Base-by-base conservation (phyloP, 2,797 vertebrate genomes). In the Lemur catta region DNA sequence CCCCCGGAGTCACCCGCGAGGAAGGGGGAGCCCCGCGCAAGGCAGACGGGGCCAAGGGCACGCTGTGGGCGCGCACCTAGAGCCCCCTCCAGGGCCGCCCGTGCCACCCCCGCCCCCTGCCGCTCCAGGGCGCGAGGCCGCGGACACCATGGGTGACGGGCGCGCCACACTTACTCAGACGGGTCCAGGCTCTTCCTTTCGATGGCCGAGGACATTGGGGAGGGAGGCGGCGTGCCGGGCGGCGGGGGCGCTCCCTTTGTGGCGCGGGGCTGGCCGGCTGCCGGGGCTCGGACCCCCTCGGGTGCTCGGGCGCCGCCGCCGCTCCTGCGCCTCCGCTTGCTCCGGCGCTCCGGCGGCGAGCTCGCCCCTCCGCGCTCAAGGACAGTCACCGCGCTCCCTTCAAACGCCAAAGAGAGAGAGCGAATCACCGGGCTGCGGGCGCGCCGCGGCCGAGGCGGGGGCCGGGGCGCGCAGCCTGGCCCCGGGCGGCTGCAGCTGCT, bases 171-270 rank as follows among this genome's bases (percentile, higher is more conserved):
- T 99, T 98, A 99, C 99, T 99, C 99, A 61, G 99, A 99, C 78
- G 99, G 98, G 96, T 99, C 99, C 98, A 99, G 97, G 88, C 99
- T 99, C 98, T 99, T 99, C 98, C 99, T 99, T 98, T 99, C 99
- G 98, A 99, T 99, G 94, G 99, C 98, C 93, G 99, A 99, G 98
- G 99, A 98, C 99, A 99, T 99, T 98, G 98, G 98, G 97, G 97
- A 98, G 94, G 90, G 88, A 63, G 97, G 97, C 30, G 97, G 97
- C 85, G 97, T 97, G 95, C 96, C 94, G 52, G 97, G 96, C 33
- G 93, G 92, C 94, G 95, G 96, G 87, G 97, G 97, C 94, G 98
- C 96, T 98, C 98, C 98, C 98, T 98, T 98, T 98, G 98, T 98
- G 98, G 96, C 96, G 95, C 98, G 95, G 88, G 89, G 93, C 88